Percentiles rank a stretch among this genome's conserved stretches.
phyloP scores from a whole-genome alignment of 2,888 invertebrate species.

The Catocala sponsa region DNA sequence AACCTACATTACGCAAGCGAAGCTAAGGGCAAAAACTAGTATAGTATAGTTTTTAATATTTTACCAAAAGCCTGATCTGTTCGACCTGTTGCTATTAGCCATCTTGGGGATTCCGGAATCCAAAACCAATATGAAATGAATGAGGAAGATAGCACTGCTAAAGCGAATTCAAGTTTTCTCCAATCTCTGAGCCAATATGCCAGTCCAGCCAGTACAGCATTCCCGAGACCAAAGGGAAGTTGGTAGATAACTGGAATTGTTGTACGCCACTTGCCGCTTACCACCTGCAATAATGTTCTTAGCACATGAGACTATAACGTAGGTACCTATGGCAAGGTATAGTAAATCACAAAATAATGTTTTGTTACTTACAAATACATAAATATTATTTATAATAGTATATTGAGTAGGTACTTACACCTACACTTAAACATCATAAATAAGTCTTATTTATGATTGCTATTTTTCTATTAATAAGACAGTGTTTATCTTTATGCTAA shows the following conservation, averaged over 20 bases:
- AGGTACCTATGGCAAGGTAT: no score
- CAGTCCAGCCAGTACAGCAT: constrained; percentile 85
- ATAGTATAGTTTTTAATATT: background rate
- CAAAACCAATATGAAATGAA: constrained; percentile 82
- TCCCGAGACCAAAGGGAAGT: constrained; percentile 89
- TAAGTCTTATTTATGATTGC: no score
- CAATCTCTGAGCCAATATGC: constrained; percentile 89
- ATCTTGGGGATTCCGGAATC: constrained; percentile 89
- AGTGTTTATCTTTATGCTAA: no score
- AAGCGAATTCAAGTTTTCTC: constrained; percentile 87
- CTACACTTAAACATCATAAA: no score
- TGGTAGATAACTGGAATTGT: constrained; percentile 89
- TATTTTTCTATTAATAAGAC: no score
- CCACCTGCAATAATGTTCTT: constrained; percentile 68
- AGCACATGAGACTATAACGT: no score
- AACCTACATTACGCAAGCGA: no score
- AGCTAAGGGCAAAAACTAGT: no score
- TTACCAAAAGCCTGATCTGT: constrained; percentile 82
- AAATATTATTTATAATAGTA: no score
- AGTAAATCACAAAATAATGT: no score
- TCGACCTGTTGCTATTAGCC: constrained; percentile 88
- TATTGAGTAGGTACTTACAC: no score
- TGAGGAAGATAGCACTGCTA: constrained; percentile 84
- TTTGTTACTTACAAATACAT: no score
- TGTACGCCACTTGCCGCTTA: constrained; percentile 89